Evolutionary conservation across 2,888 invertebrate species (phyloP).

Genomic region (Luperina testacea): DNA sequence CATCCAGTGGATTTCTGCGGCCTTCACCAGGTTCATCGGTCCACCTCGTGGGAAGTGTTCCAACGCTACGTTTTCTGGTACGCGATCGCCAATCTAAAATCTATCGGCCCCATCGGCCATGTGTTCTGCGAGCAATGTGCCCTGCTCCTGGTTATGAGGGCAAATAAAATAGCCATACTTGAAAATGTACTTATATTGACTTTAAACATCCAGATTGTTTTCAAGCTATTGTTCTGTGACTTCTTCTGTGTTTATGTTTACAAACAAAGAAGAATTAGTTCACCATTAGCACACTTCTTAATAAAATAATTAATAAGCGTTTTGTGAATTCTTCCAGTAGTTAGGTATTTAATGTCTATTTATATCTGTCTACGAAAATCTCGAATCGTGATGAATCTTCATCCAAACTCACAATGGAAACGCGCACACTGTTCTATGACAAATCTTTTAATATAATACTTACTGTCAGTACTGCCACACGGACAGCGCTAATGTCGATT

Average conservation of each 20-base stretch:
- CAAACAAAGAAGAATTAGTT: neutral
- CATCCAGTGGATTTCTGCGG: too few species aligned
- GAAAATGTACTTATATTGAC: neutral
- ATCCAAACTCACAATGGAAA: constrained; percentile 68
- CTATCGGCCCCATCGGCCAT: too few species aligned
- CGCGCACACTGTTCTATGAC: constrained; percentile 79
- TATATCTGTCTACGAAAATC: neutral
- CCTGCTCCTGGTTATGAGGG: too few species aligned
- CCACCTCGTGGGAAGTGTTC: too few species aligned
- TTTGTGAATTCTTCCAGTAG: neutral
- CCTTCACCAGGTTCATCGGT: too few species aligned
- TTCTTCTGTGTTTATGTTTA: too few species aligned
- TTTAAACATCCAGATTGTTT: neutral
- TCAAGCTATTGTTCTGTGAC: neutral
- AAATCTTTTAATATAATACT: constrained; percentile 84
- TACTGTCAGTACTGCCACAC: constrained; percentile 84
- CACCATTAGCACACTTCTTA: neutral
- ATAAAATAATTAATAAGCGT: neutral
- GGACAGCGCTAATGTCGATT: constrained; percentile 81
- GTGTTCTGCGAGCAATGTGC: too few species aligned
- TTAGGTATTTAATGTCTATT: neutral
- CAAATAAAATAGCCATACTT: neutral
- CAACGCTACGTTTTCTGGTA: too few species aligned
- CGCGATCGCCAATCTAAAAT: too few species aligned
- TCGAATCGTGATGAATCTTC: neutral